Evolutionary conservation across 2,888 invertebrate genomes (phyloP), one percentile per base, ranked within the genome.

Genomic region (Helleia helle): DNA sequence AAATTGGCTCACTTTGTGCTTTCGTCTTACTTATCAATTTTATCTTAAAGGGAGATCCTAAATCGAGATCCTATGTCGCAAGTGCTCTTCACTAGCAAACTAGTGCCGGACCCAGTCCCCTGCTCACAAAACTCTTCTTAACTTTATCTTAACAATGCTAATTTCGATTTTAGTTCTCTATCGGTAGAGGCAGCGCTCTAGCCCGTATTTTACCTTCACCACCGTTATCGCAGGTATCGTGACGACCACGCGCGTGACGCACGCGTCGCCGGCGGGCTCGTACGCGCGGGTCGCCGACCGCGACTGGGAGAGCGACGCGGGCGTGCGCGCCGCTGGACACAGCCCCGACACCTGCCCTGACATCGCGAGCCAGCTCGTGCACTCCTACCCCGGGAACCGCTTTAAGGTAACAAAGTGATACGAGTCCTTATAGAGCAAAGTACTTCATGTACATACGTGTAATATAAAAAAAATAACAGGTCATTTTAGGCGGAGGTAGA

Each of bases 161-260:
- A 7, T 2, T n/a, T n/a, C n/a, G n/a, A n/a, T n/a, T 36, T 6
- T 36, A n/a, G 18, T 18, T 4, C 6, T 18, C 18, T 18, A 6
- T 18, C n/a, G 18, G 18, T 6, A 18, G 6, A 18, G 6, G 4
- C 18, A 18, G 18, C 1, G 11, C 18, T n/a, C n/a, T n/a, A 8
- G 4, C 6, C 24, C 12, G 4, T 12, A 18, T 18, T n/a, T 11
- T 7, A 12, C 9, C 7, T 17, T 12, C 18, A n/a, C 9, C 14
- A 17, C 13, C 17, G 14, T 14, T 9, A 22, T 4, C 22, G 38
- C 58, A 70, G 90, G 90, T 1, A 66, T 91, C n/a, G 93, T 93
- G 13, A 94, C 94, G 6, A 92, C 91, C 1, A 91, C 92, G 0
- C 84, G 93, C 41, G 87, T 94, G 1, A 93, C 93, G 0, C 92